phyloP scores from a whole-genome alignment of 2,113 vertebrate genomes.

The Corydoras sp. region DNA sequence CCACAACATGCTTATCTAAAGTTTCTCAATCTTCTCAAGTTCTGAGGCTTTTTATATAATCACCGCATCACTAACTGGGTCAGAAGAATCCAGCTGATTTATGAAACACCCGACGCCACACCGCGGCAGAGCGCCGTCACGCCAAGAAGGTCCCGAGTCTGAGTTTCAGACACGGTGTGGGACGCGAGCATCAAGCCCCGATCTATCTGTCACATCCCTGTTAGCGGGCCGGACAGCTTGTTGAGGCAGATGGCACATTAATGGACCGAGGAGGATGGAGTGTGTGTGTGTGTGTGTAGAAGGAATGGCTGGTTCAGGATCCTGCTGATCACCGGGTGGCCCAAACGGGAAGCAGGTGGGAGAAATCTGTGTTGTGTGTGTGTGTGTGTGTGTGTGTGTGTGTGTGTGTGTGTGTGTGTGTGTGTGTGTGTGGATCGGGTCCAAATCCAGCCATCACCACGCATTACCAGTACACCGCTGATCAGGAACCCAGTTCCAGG shows the following conservation, averaged over 20 bases:
- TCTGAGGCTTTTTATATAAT: too few relatives aligned
- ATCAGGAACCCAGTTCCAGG: too few relatives aligned
- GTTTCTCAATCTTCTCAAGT: neutral
- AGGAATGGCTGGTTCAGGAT: constrained; percentile 28
- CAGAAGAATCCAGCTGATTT: too few relatives aligned
- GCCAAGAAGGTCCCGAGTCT: too few relatives aligned
- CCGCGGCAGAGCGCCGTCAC: too few relatives aligned
- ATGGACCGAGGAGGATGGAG: constrained; percentile 43
- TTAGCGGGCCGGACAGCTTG: constrained; percentile 64
- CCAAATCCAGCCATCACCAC: neutral
- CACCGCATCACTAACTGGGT: too few relatives aligned
- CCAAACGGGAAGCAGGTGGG: constrained; percentile 39
- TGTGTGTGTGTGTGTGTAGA: constrained; percentile 36
- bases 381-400: too few relatives aligned
- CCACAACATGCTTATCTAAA: neutral
- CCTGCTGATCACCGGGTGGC: constrained; percentile 26
- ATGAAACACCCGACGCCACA: too few relatives aligned
- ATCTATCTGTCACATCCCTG: constrained; percentile 63
- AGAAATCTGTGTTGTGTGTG: constrained; percentile 4
- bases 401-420: too few relatives aligned
- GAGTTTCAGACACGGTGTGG: constrained; percentile 11
- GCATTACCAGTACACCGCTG: too few relatives aligned
- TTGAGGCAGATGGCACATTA: constrained; percentile 68
- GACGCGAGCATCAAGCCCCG: constrained; percentile 44
- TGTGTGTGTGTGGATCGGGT: constrained; percentile 7